Percentiles rank a stretch among this genome's conserved stretches.
These are phyloP conservation scores for Nasonia longicornis DNA, from an alignment of 1,140 invertebrate species.

Conservation along the genomic window DNA sequence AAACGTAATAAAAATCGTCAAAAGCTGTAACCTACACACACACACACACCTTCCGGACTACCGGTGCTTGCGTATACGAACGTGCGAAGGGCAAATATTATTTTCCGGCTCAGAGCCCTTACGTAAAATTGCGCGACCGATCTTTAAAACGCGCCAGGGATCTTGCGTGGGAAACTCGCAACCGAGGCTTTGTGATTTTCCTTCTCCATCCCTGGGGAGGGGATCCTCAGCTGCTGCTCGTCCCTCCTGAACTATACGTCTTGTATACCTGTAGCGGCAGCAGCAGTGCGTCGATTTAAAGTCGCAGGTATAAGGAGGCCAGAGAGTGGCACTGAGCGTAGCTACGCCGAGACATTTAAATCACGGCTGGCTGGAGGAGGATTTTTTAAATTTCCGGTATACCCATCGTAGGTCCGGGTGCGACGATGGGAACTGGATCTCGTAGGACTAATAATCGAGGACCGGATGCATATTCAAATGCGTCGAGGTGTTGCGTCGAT, in stretches of 20 bases:
- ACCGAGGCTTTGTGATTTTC: neutral
- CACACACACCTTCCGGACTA: too few relatives aligned
- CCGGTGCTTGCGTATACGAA: neutral
- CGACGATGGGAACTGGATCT: neutral
- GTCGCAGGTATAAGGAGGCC: slow-evolving; percentile 17
- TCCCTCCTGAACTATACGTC: neutral
- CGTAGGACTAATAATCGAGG: neutral
- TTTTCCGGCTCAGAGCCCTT: slow-evolving; percentile 15
- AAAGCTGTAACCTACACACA: too few relatives aligned
- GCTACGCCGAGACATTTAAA: slow-evolving; percentile 1
- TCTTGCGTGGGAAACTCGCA: slow-evolving; percentile 14
- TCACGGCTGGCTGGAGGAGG: neutral
- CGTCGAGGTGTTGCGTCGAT: neutral
- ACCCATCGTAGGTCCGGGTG: neutral
- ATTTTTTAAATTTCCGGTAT: slow-evolving; percentile 21
- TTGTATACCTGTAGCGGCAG: neutral
- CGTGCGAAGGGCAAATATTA: slow-evolving; percentile 5
- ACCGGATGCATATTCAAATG: slow-evolving; percentile 19
- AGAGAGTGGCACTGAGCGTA: too few relatives aligned
- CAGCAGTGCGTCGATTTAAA: slow-evolving; percentile 5
- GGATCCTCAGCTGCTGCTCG: neutral
- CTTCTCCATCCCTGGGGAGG: neutral
- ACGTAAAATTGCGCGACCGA: slow-evolving; percentile 20
- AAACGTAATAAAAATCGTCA: too few relatives aligned
- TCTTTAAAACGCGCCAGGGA: neutral